Evolutionary conservation across 2,797 vertebrate species (phyloP).

Genomic region (Helostoma temminkii): DNA sequence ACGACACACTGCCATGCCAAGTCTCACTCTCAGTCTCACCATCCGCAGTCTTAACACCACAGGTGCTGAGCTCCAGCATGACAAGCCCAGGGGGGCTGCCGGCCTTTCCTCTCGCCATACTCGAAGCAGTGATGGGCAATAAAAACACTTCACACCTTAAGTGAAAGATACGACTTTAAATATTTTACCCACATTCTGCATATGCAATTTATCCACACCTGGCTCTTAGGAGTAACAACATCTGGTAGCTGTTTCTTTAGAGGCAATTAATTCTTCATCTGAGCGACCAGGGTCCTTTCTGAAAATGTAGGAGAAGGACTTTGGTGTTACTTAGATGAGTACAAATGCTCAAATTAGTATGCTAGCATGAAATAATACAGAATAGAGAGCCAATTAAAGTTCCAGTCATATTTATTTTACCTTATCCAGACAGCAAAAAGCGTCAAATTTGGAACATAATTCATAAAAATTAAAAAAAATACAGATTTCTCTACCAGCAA

Average conservation of each 20-base stretch:
- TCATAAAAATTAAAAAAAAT: not conserved
- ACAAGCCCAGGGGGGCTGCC: constrained; percentile 58
- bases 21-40: constrained; percentile 60
- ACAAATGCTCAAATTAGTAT: constrained; percentile 42
- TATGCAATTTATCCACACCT: constrained; percentile 87
- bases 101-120: constrained; percentile 64
- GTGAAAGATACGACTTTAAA: constrained; percentile 88
- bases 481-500: not conserved
- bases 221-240: constrained; percentile 82
- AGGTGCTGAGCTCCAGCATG: constrained; percentile 69
- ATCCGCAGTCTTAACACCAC: constrained; percentile 73
- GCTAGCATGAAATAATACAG: constrained; percentile 23
- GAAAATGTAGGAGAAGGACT: constrained; percentile 62
- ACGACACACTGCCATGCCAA: constrained; percentile 40
- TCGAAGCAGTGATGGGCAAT: constrained; percentile 82
- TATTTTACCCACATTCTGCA: constrained; percentile 87
- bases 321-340: constrained; percentile 44
- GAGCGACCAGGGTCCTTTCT: constrained; percentile 66
- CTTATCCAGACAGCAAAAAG: not conserved
- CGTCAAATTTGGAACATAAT: not conserved
- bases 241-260: constrained; percentile 85
- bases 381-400: not conserved
- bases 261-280: constrained; percentile 84
- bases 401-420: not conserved
- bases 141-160: constrained; percentile 85